Evolutionary conservation across 2,888 invertebrate genomes (phyloP), one percentile per base, ranked within the genome.

Genomic region (Gerris lacustris): DNA sequence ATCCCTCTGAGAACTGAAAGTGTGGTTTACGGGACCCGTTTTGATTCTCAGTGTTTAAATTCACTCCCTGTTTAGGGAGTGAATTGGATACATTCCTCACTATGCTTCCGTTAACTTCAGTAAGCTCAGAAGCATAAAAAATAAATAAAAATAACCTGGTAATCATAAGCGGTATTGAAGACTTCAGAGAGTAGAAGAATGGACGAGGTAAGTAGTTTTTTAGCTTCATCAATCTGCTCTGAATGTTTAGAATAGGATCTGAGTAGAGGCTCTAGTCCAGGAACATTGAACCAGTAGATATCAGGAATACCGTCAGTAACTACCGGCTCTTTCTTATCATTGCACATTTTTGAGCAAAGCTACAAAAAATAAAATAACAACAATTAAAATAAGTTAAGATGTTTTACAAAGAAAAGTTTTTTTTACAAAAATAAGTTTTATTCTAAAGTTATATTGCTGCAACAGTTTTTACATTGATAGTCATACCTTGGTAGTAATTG

Each of bases 161-260:
- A 79, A 63, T 80, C 77, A 72, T 82, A 82, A 45, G 77, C 79
- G 17, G 79, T 76, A 62, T 76, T 77, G 71, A 82, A 81, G 45
- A 80, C 79, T 69, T 80, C 78, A 69, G 83, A 84, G 43, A 89
- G 77, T 0, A 83, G 82, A 69, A 78, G 77, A 11, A 82, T 73
- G 45, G 79, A 81, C 77, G 82, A 82, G 80, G 85, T 83, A 43
- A 90, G 79, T 17, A 89, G 78, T 73, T 83, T 81, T 75, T 86
- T 84, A 45, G 89, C 89, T 80, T 89, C 88, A 73, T 84, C 84
- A 5, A 85, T 83, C 77, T 85, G 84, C 9, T 84, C 81, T 0
- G 90, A 88, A 77, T 86, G 85, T 67, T 84, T 83, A 6, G 88
- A 88, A 78, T 90, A 85, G 70, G 82, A 81, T 77, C 89, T 87